Evolutionary conservation across 2,113 vertebrate genomes (phyloP), one percentile per base, ranked within the genome.

Genomic region (Percina caprodes): DNA sequence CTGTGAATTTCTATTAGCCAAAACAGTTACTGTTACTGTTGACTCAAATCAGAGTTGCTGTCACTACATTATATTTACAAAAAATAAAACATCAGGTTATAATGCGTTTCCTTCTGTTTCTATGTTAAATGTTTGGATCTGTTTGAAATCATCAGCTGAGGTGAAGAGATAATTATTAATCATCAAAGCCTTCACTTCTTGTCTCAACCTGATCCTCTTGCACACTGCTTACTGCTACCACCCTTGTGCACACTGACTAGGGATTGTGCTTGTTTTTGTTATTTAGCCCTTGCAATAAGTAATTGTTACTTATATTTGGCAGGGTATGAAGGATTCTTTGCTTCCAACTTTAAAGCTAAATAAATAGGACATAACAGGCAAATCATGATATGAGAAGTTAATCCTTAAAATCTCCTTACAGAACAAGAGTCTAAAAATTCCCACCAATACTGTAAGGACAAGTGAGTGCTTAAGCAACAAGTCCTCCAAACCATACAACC

Each of bases 151-250:
- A 35, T 35, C 35, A 8, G 35, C 35, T 35, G 7, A 35, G 4
- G 39, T 62, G 11, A 21, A 62, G 7, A 51, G 48, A n/a, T 70
- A 52, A 78, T 54, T 45, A n/a, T 65, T 46, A 46, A 75, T 75
- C 16, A 70, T 45, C 2, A 49, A 63, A 68, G 3, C 3, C 19
- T 49, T 15, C 6, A 26, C 10, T 12, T 12, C n/a, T 58, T 58
- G 10, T 23, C 30, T 21, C 5, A 42, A 62, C 46, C 42, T n/a
- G 11, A n/a, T 3, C 1, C 58, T 62, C 55, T 46, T 33, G 33
- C 23, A 54, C 46, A 45, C n/a, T 69, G 56, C 1, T 70, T 16
- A 46, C 33, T 14, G 1, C 18, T 21, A 62, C 18, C 21, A 62
- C 12, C 48, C 8, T 4, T 46, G 9, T 18, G 12, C 21, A 54